Conservation (phyloP, 2,797 vertebrate genomes). For the Spondyliosoma cantharus region DNA sequence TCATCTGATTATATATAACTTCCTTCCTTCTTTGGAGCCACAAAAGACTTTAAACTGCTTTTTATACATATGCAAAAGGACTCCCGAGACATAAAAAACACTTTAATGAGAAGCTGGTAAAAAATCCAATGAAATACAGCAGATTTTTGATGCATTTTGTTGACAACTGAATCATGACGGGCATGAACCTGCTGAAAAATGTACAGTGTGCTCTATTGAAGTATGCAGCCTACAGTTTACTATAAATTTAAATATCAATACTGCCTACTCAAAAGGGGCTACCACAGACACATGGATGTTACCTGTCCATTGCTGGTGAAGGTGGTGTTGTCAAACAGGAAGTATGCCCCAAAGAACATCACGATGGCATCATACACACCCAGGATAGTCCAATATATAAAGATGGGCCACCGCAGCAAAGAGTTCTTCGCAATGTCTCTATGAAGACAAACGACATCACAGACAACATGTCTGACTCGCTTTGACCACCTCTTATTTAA, state of each 20-base stretch:
- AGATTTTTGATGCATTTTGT: constrained; percentile 9
- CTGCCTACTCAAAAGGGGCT: no score
- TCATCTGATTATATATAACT: no score
- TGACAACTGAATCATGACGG: not conserved
- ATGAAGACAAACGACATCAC: constrained; percentile 28
- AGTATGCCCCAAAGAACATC: constrained; percentile 98
- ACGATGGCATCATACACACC: constrained; percentile 94
- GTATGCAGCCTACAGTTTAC: not conserved
- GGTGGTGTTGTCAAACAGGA: constrained; percentile 94
- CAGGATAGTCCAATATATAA: constrained; percentile 96
- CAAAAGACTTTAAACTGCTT: not conserved
- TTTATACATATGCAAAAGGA: no score
- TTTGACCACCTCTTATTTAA: not conserved
- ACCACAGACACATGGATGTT: constrained; percentile 15
- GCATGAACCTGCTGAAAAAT: not conserved
- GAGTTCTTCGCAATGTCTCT: constrained; percentile 98
- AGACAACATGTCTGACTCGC: constrained; percentile 6
- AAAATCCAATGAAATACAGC: constrained; percentile 29
- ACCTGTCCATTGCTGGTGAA: constrained; percentile 94
- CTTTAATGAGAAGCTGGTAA: not conserved
- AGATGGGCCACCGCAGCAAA: constrained; percentile 91
- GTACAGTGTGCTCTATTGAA: not conserved
- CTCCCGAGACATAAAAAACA: no score
- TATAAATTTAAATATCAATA: not conserved
- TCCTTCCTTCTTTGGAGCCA: not conserved